phyloP scores from a whole-genome alignment of 2,113 vertebrate genomes.

The Malurus alboscapulatus region DNA sequence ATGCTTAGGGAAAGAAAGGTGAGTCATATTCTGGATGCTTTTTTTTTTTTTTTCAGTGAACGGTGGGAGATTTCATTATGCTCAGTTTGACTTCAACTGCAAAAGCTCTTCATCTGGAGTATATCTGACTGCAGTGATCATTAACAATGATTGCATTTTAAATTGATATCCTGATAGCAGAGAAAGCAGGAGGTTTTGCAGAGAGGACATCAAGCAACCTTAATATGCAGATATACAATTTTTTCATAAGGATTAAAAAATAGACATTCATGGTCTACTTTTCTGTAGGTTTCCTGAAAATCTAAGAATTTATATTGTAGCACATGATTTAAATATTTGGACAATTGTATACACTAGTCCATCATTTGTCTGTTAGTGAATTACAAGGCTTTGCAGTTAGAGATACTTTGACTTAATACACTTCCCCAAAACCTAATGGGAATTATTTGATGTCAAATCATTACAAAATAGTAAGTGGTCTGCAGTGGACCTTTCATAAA shows the following conservation, averaged over 20 bases:
- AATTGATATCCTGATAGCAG: not conserved
- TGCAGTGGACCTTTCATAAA: not conserved
- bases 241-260: not conserved
- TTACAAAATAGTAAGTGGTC: not conserved
- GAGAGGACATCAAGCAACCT: not conserved
- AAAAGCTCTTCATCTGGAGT: not conserved
- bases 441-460: not conserved
- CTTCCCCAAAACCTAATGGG: not conserved
- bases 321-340: not conserved
- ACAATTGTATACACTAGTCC: not conserved
- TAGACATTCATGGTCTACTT: not conserved
- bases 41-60: not conserved
- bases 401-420: not conserved
- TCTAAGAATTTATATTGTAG: not conserved
- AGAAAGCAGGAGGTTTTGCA: not conserved
- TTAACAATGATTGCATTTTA: slow-evolving; percentile 10
- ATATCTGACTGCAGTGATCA: not conserved
- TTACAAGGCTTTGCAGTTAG: not conserved
- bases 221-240: not conserved
- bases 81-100: not conserved
- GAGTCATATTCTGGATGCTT: not conserved
- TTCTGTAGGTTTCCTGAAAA: not conserved
- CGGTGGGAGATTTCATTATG: not conserved
- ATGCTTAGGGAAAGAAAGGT: not conserved
- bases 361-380: not conserved